These are phyloP conservation scores for Psittacula cyanocephala DNA, from an alignment of 2,113 vertebrate species.

Conservation along the genomic window DNA sequence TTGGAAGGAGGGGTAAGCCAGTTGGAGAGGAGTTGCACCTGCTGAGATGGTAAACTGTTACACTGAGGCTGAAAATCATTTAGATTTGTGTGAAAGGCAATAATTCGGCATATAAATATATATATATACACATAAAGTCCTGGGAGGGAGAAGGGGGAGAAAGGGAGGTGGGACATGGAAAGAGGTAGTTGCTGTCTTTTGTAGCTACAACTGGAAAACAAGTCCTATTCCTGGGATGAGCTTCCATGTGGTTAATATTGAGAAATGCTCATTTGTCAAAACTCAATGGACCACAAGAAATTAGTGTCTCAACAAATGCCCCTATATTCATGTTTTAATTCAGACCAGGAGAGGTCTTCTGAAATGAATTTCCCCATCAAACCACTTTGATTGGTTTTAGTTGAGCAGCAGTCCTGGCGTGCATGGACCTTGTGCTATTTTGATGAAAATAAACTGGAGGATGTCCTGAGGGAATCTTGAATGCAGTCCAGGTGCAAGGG, in stretches of 20 bases:
- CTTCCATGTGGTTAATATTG: background rate
- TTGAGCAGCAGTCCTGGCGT: background rate
- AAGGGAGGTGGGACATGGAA: background rate
- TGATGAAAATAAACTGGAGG: background rate
- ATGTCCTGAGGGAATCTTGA: background rate
- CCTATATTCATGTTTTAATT: background rate
- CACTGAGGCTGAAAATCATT: background rate
- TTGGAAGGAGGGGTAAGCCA: too few species aligned
- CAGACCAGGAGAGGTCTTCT: background rate
- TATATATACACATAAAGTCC: background rate
- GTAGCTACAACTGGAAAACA: background rate
- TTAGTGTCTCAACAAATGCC: background rate
- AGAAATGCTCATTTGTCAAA: background rate
- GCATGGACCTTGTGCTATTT: background rate
- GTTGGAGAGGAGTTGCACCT: background rate
- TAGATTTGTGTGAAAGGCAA: background rate
- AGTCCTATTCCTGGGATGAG: background rate
- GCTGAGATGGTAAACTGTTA: background rate
- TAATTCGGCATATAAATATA: background rate
- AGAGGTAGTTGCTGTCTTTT: background rate
- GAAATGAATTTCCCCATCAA: background rate
- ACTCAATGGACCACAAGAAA: background rate
- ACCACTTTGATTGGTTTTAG: background rate
- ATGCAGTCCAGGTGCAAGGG: background rate
- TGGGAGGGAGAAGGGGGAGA: background rate